Percentiles rank a stretch among this genome's conserved stretches.
Evolutionary conservation across 2,797 vertebrate species (phyloP).

Genomic region (Buceros bicornis): DNA sequence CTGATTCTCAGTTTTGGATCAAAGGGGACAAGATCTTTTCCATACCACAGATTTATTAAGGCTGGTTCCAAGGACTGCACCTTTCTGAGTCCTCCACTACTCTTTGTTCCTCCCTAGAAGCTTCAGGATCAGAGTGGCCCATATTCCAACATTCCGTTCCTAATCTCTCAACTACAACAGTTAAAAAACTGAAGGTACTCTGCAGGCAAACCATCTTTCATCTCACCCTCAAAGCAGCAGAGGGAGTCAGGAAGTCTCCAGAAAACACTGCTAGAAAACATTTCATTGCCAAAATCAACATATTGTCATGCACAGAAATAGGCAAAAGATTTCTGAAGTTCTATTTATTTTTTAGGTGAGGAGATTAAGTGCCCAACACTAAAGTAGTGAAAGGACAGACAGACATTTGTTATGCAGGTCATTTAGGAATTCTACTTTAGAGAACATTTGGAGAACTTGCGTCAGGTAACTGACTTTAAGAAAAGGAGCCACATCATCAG

Average conservation of each 20-base stretch:
- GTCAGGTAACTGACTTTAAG: neutral
- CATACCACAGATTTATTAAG: neutral
- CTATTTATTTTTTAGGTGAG: neutral
- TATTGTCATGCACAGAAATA: neutral
- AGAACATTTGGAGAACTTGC: neutral
- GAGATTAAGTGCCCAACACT: neutral
- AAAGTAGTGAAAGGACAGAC: neutral
- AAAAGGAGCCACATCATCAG: neutral
- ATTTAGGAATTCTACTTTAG: neutral
- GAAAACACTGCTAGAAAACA: neutral
- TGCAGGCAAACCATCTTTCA: neutral
- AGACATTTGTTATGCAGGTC: neutral
- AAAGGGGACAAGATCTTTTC: neutral
- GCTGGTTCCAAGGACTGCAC: neutral
- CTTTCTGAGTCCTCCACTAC: neutral
- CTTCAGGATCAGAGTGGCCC: neutral
- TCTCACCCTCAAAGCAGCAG: neutral
- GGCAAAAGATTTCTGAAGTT: neutral
- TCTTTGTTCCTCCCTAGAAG: neutral
- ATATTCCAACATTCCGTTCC: neutral
- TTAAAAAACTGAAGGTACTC: neutral
- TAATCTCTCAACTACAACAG: neutral
- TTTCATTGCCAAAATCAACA: neutral
- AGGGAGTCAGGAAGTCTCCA: neutral
- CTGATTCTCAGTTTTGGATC: neutral